Conservation (phyloP, 2,113 vertebrate species). For the Alosa alosa region DNA sequence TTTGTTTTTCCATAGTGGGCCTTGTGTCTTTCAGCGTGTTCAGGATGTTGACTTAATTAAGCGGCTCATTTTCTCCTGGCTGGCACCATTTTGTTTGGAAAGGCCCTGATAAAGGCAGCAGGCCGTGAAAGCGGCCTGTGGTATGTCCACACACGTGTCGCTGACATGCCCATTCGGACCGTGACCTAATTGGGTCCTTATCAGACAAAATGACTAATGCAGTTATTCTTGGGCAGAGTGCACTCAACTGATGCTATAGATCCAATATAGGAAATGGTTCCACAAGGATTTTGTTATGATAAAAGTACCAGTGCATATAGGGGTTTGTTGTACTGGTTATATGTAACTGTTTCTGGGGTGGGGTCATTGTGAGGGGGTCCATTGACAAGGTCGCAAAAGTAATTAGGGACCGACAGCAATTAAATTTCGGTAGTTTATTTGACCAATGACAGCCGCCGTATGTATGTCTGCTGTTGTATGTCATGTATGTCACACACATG, state of each 20-base stretch:
- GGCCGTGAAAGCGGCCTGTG: slow-evolving; percentile 53
- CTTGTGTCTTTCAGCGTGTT: slow-evolving; percentile 30
- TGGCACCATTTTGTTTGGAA: slow-evolving; percentile 51
- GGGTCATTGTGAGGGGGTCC: not conserved
- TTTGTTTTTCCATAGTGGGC: slow-evolving; percentile 21
- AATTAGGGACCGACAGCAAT: not conserved
- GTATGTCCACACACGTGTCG: slow-evolving; percentile 59
- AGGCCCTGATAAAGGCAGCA: slow-evolving; percentile 54
- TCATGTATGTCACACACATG: not conserved
- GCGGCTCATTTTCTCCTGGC: slow-evolving; percentile 36
- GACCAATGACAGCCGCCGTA: not conserved
- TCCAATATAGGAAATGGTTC: slow-evolving; percentile 51
- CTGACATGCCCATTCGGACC: slow-evolving; percentile 27
- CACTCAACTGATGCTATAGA: slow-evolving; percentile 61
- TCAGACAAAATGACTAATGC: slow-evolving; percentile 58
- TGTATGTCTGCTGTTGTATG: slow-evolving; percentile 7
- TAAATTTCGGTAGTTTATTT: not conserved
- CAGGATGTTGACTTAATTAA: slow-evolving; percentile 56
- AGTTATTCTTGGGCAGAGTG: slow-evolving; percentile 65
- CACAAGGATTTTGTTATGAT: slow-evolving; percentile 55
- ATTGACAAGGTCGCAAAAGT: not conserved
- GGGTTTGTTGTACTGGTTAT: not conserved
- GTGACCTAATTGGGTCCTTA: slow-evolving; percentile 17
- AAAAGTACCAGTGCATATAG: not conserved
- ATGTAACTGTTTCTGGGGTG: not conserved